Percentiles rank a stretch among this genome's conserved stretches.
These are phyloP conservation scores for Meandrusa payeni DNA, from an alignment of 2,888 invertebrate species.

Conservation along the genomic window DNA sequence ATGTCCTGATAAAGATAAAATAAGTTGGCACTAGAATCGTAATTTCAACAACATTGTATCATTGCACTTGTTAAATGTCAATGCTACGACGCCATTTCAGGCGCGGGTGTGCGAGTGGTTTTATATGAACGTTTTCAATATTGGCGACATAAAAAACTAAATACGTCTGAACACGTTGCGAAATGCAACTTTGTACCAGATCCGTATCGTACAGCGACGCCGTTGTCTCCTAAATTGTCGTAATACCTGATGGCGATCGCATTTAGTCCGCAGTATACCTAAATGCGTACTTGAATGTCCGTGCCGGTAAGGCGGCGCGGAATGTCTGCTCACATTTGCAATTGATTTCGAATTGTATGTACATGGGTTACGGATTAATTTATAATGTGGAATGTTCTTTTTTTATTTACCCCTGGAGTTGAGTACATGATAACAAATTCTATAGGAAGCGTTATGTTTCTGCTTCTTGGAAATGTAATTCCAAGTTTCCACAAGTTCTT, in stretches of 20 bases:
- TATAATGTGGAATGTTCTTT: no score
- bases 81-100: constrained; percentile 15
- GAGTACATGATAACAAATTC: no score
- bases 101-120: constrained; percentile 25
- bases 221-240: constrained; percentile 59
- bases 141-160: constrained; percentile 38
- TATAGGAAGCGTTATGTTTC: constrained; percentile 3
- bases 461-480: constrained; percentile 9
- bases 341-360: neutral
- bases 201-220: constrained; percentile 39
- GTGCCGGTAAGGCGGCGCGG: constrained; percentile 2
- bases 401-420: no score
- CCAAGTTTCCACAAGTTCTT: neutral
- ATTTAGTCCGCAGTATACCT: constrained; percentile 20
- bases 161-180: constrained; percentile 16
- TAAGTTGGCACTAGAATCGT: constrained; percentile 13
- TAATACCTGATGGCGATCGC: constrained; percentile 17
- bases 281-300: constrained; percentile 19
- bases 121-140: constrained; percentile 39
- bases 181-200: constrained; percentile 19
- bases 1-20: constrained; percentile 15
- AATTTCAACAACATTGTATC: constrained; percentile 21
- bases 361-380: constrained; percentile 4
- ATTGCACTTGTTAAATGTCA: constrained; percentile 18
- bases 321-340: constrained; percentile 1